Evolutionary conservation across 2,888 invertebrate genomes (phyloP).

Genomic region (Callosobruchus maculatus): DNA sequence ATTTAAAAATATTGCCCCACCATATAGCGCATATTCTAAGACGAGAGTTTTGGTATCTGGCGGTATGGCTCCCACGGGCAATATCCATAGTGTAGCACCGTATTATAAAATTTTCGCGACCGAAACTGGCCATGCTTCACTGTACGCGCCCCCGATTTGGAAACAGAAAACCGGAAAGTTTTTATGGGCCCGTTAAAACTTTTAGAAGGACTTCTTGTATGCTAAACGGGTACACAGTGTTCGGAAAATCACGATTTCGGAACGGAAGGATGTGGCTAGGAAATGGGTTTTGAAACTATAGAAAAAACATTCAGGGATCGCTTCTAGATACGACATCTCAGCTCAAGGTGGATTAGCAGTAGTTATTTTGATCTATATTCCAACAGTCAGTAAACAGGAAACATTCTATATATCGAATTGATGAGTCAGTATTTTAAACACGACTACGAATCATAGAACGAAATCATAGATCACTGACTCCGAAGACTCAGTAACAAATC

Average conservation of each 20-base stretch:
- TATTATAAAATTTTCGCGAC: neutral
- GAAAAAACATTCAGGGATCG: neutral
- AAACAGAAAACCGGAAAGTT: neutral
- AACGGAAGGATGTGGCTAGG: neutral
- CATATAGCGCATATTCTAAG: neutral
- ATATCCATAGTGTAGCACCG: neutral
- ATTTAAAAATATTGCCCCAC: neutral
- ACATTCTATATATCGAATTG: no score
- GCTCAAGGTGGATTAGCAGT: no score
- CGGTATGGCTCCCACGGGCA: neutral
- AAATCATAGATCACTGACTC: no score
- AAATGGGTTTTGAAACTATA: neutral
- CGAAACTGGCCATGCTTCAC: neutral
- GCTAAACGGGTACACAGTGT: neutral
- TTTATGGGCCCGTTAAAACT: neutral
- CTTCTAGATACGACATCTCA: no score
- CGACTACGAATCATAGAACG: no score
- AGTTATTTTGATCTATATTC: no score
- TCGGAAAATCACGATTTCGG: neutral
- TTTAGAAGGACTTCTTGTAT: neutral
- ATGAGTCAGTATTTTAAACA: no score
- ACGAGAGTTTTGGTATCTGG: neutral
- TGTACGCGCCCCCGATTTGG: neutral
- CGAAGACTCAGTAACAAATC: no score
- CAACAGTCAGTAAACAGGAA: no score